Percentiles rank a stretch among this genome's conserved stretches.
Evolutionary conservation across 2,113 vertebrate genomes (phyloP).

Genomic region (Trachemys scripta): DNA sequence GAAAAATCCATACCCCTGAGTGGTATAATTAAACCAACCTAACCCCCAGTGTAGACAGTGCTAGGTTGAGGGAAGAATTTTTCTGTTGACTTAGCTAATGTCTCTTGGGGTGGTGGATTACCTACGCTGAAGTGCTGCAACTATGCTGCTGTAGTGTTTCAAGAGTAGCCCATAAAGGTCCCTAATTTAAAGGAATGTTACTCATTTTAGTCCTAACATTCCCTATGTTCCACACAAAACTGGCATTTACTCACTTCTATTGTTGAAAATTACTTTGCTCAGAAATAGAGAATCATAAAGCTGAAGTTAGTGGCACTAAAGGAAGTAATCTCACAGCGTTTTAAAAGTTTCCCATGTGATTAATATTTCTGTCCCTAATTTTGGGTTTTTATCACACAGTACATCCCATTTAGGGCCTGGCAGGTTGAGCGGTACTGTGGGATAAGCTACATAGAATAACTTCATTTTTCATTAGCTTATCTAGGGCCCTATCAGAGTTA

Average conservation of each 20-base stretch:
- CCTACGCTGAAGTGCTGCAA: background rate
- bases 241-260: background rate
- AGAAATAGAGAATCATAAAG: background rate
- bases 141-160: background rate
- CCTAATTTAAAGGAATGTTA: background rate
- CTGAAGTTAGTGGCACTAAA: background rate
- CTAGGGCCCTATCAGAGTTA: fast-evolving
- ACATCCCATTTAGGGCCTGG: background rate
- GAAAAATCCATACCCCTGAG: background rate
- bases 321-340: background rate
- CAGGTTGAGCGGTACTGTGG: background rate
- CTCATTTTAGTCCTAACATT: background rate
- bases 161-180: background rate
- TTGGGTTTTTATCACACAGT: background rate
- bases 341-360: background rate
- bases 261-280: background rate
- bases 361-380: background rate
- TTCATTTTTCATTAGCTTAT: background rate
- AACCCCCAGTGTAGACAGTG: background rate
- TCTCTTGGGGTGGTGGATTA: background rate
- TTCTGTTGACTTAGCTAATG: background rate
- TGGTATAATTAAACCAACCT: background rate
- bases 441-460: fast-evolving
- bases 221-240: background rate
- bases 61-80: too few relatives aligned